Conservation (phyloP, 2,797 vertebrate species). For the Allochrocebus solatus region DNA sequence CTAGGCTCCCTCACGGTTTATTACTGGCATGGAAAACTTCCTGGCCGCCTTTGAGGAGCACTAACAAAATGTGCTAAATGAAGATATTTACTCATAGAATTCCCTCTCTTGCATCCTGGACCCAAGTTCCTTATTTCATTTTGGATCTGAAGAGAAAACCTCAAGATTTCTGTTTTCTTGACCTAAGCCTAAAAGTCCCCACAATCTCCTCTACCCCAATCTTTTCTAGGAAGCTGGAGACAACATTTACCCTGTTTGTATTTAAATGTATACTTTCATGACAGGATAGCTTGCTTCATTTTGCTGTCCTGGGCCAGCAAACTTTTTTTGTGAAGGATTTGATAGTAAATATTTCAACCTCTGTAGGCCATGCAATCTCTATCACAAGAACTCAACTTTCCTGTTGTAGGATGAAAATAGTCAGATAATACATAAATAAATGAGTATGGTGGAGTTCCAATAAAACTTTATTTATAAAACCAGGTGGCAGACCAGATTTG, state of each 20-base stretch:
- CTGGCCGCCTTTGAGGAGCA: background rate
- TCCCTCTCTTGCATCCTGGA: background rate
- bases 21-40: background rate
- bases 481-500: background rate
- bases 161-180: conserved; percentile 17
- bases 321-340: background rate
- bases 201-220: background rate
- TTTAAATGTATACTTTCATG: background rate
- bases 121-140: conserved; percentile 2
- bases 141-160: background rate
- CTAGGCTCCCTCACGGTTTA: background rate
- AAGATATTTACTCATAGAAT: conserved; percentile 20
- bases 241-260: background rate
- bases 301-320: background rate
- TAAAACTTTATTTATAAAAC: background rate
- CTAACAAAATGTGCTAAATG: background rate
- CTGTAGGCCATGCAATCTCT: background rate
- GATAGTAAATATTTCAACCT: background rate
- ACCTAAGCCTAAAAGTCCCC: background rate
- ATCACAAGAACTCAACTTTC: background rate
- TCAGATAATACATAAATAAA: background rate
- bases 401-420: background rate
- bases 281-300: conserved; percentile 5
- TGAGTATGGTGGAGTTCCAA: background rate
- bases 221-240: conserved; percentile 2